These are phyloP conservation scores for Gryllus longicercus DNA, from an alignment of 2,888 invertebrate species.

Conservation along the genomic window DNA sequence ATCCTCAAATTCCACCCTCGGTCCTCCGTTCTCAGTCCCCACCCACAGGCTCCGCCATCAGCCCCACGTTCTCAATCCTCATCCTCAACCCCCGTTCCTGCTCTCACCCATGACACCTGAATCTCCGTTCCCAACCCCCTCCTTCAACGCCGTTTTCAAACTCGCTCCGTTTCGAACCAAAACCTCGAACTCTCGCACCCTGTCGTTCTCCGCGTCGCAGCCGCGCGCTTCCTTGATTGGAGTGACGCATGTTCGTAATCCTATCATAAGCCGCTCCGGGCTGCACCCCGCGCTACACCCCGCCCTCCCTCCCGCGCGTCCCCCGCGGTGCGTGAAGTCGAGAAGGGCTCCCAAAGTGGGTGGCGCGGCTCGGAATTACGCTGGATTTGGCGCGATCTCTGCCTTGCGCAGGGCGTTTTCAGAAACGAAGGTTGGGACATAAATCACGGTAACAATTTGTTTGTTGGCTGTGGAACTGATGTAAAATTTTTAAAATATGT, in stretches of 20 bases:
- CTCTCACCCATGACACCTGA: too few relatives aligned
- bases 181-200: neutral
- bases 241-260: constrained; percentile 17
- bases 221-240: neutral
- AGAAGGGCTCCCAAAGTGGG: neutral
- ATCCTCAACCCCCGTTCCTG: too few relatives aligned
- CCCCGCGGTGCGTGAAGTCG: neutral
- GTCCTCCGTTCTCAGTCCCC: too few relatives aligned
- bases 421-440: neutral
- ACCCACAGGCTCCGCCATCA: too few relatives aligned
- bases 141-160: neutral
- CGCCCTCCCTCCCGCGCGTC: neutral
- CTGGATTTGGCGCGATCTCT: neutral
- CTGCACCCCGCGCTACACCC: neutral
- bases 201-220: neutral
- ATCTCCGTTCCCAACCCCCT: too few relatives aligned
- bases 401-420: neutral
- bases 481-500: too few relatives aligned
- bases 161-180: neutral
- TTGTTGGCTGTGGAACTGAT: too few relatives aligned
- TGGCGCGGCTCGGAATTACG: neutral
- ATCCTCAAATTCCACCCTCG: too few relatives aligned
- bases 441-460: too few relatives aligned
- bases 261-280: constrained; percentile 3
- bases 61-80: too few relatives aligned